Evolutionary conservation across 1,140 invertebrate genomes (phyloP), one percentile per base, ranked within the genome.

Genomic region (Monochamus saltuarius): DNA sequence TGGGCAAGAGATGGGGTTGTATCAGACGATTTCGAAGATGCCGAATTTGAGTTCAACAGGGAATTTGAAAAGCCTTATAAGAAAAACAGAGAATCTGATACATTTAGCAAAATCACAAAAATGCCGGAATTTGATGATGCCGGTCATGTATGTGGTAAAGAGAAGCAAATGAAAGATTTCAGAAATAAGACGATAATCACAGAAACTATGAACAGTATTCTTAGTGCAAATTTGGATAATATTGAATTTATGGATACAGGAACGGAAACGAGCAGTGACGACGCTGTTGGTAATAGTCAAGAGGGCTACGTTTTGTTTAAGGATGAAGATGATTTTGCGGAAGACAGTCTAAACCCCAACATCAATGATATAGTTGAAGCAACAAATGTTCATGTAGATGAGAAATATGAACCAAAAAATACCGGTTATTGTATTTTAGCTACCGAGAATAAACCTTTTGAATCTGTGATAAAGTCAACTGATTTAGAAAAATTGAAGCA

Each of bases 241-340:
- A 87, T 91, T 50, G 88, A 89, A 68, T 91, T 85, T 61, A 89
- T 89, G 86, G 89, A 91, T 65, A 89, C 86, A 0, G 86, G 87
- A 1, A 86, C 84, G 0, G 86, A 83, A 70, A 81, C 79, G 35
- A 86, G 73, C 77, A 76, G 84, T 8, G 84, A 85, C 42, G 83
- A 84, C 57, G 77, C 78, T 13, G 73, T 78, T 1, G 52, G 79
- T 17, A 46, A 83, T 7, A 82, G 81, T 49, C 88, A 89, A 73
- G 82, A 84, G 22, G 87, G 87, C 0, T 89, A 89, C 63, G 76
- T 89, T 43, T 82, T 88, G 57, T 88, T 88, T 66, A 86, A 88
- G 0, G 85, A 87, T 58, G 80, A 80, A 9, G 79, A 80, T 38
- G 80, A 81, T 43, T 67, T 85, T 59, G 82, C 83, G 3, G 83